phyloP scores from a whole-genome alignment of 2,888 invertebrate species.

The Dynastes maya region DNA sequence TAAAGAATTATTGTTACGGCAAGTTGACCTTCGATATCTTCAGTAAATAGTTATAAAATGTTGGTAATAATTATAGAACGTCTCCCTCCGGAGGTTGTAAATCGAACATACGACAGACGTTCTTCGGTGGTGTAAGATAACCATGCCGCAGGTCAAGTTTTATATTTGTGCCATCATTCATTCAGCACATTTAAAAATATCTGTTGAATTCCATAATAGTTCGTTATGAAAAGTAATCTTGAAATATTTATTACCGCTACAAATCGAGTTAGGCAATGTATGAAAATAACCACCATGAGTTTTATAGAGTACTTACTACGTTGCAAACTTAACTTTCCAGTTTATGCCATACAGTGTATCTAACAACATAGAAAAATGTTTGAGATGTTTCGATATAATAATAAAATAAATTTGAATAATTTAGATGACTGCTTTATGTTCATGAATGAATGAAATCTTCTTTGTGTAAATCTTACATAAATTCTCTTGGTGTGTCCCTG shows the following conservation, averaged over 20 bases:
- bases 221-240: constrained; percentile 27
- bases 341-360: no score
- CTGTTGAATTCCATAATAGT: constrained; percentile 24
- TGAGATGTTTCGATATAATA: no score
- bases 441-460: no score
- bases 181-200: constrained; percentile 8
- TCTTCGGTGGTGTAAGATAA: constrained; percentile 35
- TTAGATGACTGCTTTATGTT: no score
- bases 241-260: constrained; percentile 27
- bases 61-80: constrained; percentile 39
- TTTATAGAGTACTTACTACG: no score
- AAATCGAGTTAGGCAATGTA: not conserved
- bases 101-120: constrained; percentile 30
- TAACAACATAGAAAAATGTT: no score
- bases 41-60: constrained; percentile 43
- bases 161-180: constrained; percentile 29
- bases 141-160: constrained; percentile 23
- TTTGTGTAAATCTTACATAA: no score
- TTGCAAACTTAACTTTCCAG: no score
- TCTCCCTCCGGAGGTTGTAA: constrained; percentile 18
- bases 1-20: constrained; percentile 41
- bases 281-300: no score
- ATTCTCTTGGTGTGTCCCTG: no score
- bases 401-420: no score
- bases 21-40: constrained; percentile 35